A percentile compares a stretch with the other conserved stretches of the same genome.
These are phyloP conservation scores for Chaetogeoica ovagalla DNA, from an alignment of 2,888 invertebrate genomes.

Conservation along the genomic window DNA sequence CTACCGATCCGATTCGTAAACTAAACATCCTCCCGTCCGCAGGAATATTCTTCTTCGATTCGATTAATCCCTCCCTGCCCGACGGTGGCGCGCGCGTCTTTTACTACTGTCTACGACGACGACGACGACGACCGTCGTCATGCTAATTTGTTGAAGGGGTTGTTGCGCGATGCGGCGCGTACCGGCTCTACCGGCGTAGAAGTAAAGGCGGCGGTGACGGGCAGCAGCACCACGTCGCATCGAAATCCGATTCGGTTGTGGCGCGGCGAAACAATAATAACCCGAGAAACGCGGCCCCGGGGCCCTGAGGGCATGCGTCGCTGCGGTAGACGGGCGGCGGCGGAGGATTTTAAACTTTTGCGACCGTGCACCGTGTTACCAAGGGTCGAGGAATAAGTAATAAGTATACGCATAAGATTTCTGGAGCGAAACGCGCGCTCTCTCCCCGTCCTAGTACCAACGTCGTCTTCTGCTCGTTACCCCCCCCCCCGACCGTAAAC, in stretches of 20 bases:
- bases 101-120: neutral
- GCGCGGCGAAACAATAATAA: constrained; percentile 47
- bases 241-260: constrained; percentile 48
- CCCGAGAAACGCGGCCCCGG: constrained; percentile 34
- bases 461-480: constrained; percentile 28
- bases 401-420: constrained; percentile 45
- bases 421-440: constrained; percentile 40
- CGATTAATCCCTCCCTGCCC: constrained; percentile 13
- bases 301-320: constrained; percentile 6
- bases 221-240: constrained; percentile 37
- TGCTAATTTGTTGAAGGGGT: constrained; percentile 46
- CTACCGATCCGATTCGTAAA: too few species aligned
- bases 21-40: neutral
- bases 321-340: neutral
- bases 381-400: constrained; percentile 52
- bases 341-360: constrained; percentile 50
- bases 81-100: neutral
- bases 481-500: neutral
- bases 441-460: too few species aligned
- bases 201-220: constrained; percentile 2
- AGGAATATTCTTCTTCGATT: constrained; percentile 7
- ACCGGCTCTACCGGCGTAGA: neutral
- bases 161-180: neutral
- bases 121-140: constrained; percentile 9
- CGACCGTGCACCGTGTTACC: neutral